Percentiles rank a stretch among this genome's conserved stretches.
Conservation (phyloP, 2,797 vertebrate species). For the Scomberomorus guttatus region DNA sequence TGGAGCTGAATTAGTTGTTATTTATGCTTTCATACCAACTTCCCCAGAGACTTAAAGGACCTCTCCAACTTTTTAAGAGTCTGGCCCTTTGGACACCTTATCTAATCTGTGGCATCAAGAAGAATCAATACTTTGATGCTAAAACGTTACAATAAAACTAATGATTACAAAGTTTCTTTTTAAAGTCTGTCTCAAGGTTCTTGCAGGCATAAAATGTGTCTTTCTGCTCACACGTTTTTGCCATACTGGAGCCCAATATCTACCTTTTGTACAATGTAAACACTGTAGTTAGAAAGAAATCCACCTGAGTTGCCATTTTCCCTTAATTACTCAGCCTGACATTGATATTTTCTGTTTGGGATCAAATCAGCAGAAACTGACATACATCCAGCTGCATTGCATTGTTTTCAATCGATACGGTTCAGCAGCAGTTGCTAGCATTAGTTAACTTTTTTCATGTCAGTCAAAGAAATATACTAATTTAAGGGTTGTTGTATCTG, state of each 20-base stretch:
- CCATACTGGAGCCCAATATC: background rate
- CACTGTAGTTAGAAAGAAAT: background rate
- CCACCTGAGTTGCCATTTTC: background rate
- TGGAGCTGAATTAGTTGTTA: constrained; percentile 46
- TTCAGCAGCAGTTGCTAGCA: background rate
- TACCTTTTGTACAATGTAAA: background rate
- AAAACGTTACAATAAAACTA: background rate
- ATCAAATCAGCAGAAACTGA: background rate
- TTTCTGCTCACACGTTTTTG: background rate
- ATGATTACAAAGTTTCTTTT: background rate
- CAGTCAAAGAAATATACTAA: no score
- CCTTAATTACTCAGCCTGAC: background rate
- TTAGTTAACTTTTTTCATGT: no score
- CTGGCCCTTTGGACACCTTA: background rate
- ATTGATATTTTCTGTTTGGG: background rate
- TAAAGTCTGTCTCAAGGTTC: background rate
- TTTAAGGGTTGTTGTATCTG: no score
- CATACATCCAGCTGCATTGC: background rate
- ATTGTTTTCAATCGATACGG: background rate
- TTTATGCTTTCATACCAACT: constrained; percentile 37
- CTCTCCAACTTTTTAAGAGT: constrained; percentile 12
- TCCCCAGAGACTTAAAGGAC: constrained; percentile 15
- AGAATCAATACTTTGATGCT: constrained; percentile 10
- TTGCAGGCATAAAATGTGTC: background rate
- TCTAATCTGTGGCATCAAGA: constrained; percentile 3